Evolutionary conservation across 1,140 invertebrate genomes (phyloP), one percentile per base, ranked within the genome.

Genomic region (Papilio polyxenes): DNA sequence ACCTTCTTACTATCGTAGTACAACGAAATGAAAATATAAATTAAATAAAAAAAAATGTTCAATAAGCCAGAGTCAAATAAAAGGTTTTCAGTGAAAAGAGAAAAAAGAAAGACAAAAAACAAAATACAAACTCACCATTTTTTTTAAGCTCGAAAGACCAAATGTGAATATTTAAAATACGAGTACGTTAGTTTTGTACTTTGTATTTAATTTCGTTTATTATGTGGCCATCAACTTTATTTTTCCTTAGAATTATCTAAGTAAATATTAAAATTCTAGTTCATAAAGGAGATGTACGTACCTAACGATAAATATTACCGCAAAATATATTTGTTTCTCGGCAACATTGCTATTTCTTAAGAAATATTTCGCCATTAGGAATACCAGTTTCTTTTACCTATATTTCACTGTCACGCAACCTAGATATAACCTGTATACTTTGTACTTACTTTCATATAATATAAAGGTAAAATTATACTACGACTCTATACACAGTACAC

Each of bases 1-100:
- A 53, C 15, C 75, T 77, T 77, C 20, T 53, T 77, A 53, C 49
- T 48, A 76, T 76, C 10, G 62, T 65, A 15, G 6, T 3, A 59
- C 53, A 9, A 2, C 10, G 15, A 65, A 65, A 23, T 65, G 23
- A 15, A 15, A 37, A 10, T 69, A 31, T 11, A 37, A 31, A 69
- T 69, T 6, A 15, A 15, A 69, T 65, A 31, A 69, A 69, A 11
- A 11, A 11, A 31, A 31, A 3, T n/a, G 2, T 6, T 11, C 4
- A 59, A 59, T n/a, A 7, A 17, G 15, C 17, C 62, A 56, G 11
- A 56, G 53, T 17, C 3, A 15, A 59, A 59, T 20, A 59, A 59
- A 59, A 9, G 17, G n/a, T 20, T 20, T 59, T 9, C 2, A 59
- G 8, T 8, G 7, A 59, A 10, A 20, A 31, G 0, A 31, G 23